Percentiles rank a stretch among this genome's conserved stretches.
Evolutionary conservation across 2,113 vertebrate species (phyloP).

Genomic region (Stomatorhinus ivindoensis): DNA sequence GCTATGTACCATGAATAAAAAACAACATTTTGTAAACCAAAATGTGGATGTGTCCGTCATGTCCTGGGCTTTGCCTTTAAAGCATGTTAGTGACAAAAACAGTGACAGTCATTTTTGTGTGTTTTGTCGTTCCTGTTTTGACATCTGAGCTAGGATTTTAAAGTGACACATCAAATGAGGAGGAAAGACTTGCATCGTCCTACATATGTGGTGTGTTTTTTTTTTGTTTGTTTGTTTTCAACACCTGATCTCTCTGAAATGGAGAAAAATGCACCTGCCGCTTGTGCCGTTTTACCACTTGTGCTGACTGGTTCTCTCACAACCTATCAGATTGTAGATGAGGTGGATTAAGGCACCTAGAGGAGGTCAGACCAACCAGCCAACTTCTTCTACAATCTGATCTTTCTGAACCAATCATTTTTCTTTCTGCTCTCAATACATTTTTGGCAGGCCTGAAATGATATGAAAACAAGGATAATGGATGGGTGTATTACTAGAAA

Average conservation of each 20-base stretch:
- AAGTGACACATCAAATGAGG: neutral
- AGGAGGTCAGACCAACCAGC: too few relatives aligned
- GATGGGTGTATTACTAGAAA: neutral
- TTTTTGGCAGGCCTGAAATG: neutral
- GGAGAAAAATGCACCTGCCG: neutral
- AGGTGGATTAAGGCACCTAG: too few relatives aligned
- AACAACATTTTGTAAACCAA: slow-evolving; percentile 92
- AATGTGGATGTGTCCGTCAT: neutral
- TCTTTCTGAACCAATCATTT: too few relatives aligned
- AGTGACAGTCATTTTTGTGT: neutral
- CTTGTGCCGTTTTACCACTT: neutral
- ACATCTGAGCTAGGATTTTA: neutral
- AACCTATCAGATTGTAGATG: too few relatives aligned
- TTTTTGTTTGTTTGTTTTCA: too few relatives aligned
- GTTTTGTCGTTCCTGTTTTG: neutral
- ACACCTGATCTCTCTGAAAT: neutral
- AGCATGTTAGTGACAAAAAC: neutral
- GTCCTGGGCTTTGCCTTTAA: neutral
- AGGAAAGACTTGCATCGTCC: neutral
- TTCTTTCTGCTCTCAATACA: too few relatives aligned
- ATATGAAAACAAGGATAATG: neutral
- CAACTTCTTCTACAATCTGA: too few relatives aligned
- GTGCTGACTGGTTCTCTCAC: neutral
- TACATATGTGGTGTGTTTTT: neutral
- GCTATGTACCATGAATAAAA: slow-evolving; percentile 89